phyloP scores from a whole-genome alignment of 2,888 invertebrate genomes.

The Tenthredo livida region DNA sequence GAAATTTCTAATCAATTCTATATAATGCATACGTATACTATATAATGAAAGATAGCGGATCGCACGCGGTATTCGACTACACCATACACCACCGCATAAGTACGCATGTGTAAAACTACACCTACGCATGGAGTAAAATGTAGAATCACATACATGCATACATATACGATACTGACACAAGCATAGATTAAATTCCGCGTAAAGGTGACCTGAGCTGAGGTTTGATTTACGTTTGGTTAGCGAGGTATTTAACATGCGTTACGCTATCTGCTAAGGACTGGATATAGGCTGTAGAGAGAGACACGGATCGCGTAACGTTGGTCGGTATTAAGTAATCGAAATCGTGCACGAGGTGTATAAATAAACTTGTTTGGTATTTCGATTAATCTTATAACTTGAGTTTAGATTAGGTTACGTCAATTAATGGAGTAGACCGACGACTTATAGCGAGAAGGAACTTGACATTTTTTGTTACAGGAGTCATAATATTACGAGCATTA shows the following conservation, averaged over 20 bases:
- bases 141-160: neutral
- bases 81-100: too few relatives aligned
- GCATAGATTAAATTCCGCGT: conserved; percentile 33
- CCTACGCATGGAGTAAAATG: neutral
- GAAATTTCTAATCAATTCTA: neutral
- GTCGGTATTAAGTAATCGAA: conserved; percentile 32
- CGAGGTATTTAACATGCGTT: conserved; percentile 43
- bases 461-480: neutral
- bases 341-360: conserved; percentile 26
- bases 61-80: conserved; percentile 8
- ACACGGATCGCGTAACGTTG: conserved; percentile 42
- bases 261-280: neutral
- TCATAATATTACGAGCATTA: neutral
- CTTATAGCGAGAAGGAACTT: neutral
- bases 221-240: conserved; percentile 30
- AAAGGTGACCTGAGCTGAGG: conserved; percentile 35
- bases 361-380: neutral
- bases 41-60: neutral
- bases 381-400: neutral
- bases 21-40: neutral
- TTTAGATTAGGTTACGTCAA: neutral
- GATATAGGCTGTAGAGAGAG: neutral
- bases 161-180: neutral
- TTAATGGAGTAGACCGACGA: neutral
- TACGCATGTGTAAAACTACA: neutral